Conservation (phyloP, 1,140 invertebrate species). For the Spodoptera frugiperda region DNA sequence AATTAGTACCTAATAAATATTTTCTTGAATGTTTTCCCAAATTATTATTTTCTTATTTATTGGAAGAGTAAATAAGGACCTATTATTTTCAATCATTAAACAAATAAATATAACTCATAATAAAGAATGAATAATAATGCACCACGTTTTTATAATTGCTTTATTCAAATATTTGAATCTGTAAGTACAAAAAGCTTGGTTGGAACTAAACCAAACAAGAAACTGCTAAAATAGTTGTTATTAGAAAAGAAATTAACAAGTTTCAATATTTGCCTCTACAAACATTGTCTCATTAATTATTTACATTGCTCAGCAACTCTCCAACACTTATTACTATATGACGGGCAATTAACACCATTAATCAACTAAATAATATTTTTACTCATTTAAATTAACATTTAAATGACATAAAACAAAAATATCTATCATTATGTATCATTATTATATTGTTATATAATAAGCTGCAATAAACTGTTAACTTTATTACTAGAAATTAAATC, state of each 20-base stretch:
- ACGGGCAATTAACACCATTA: slow-evolving; percentile 17
- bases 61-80: too few species aligned
- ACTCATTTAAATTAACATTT: slow-evolving; percentile 19
- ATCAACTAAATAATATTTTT: slow-evolving; percentile 19
- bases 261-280: background rate
- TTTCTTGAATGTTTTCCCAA: background rate
- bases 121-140: too few species aligned
- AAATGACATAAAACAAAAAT: slow-evolving; percentile 14
- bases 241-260: too few species aligned
- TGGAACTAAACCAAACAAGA: too few species aligned
- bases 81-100: too few species aligned
- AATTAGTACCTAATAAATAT: slow-evolving; percentile 22
- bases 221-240: too few species aligned
- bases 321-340: background rate
- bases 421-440: too few species aligned
- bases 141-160: too few species aligned
- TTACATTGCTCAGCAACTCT: background rate
- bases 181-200: too few species aligned
- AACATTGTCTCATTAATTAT: background rate
- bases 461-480: background rate
- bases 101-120: too few species aligned
- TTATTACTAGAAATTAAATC: slow-evolving; percentile 13
- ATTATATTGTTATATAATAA: background rate
- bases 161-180: too few species aligned
- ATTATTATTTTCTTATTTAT: too few species aligned